Conservation (phyloP, 2,113 vertebrate species). For the Thryonomys swinderianus region DNA sequence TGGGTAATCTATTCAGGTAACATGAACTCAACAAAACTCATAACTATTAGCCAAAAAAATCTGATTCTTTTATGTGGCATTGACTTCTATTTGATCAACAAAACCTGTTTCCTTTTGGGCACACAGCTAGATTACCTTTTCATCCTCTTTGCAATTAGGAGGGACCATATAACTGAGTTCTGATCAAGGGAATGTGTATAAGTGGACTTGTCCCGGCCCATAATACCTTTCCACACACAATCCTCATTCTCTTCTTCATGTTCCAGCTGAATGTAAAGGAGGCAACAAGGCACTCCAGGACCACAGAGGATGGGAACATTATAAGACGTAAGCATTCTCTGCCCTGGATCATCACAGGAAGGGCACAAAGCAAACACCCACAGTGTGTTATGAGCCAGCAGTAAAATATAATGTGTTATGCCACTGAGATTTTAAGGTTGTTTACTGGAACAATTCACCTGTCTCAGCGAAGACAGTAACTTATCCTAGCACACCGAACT, state of each 20-base stretch:
- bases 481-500: background rate
- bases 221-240: background rate
- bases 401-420: background rate
- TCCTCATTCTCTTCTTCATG: background rate
- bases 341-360: background rate
- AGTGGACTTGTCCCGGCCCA: background rate
- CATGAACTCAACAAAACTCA: background rate
- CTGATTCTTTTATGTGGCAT: background rate
- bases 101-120: background rate
- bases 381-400: background rate
- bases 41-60: background rate
- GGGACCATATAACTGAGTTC: background rate
- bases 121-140: background rate
- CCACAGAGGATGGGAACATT: background rate
- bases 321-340: background rate
- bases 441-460: background rate
- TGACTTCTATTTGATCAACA: background rate
- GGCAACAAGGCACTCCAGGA: background rate
- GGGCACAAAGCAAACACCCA: background rate
- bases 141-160: background rate
- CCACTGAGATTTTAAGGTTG: conserved; percentile 31
- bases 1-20: background rate
- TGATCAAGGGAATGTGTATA: background rate
- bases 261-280: background rate
- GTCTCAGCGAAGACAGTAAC: background rate